phyloP scores from a whole-genome alignment of 2,888 invertebrate species.

The Cepaea hortensis region DNA sequence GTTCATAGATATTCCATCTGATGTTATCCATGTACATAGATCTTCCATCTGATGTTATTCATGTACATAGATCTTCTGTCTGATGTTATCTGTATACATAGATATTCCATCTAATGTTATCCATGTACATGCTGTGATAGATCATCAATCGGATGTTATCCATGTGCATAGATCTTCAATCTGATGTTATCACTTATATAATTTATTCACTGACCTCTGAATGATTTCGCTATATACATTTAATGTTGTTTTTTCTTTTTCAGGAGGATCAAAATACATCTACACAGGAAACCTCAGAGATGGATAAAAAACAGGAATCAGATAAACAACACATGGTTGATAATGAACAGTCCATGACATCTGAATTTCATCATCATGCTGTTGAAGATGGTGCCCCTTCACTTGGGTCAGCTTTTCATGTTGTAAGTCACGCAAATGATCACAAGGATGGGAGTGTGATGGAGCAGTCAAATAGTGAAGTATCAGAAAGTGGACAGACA shows the following conservation, averaged over 20 bases:
- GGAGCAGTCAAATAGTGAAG: neutral
- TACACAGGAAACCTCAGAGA: neutral
- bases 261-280: neutral
- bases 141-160: too few species aligned
- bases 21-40: too few species aligned
- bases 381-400: slow-evolving; percentile 16
- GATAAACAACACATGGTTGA: neutral
- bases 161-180: too few species aligned
- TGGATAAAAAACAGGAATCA: neutral
- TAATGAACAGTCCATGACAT: neutral
- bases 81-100: too few species aligned
- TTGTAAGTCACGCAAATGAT: slow-evolving; percentile 21
- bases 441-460: neutral
- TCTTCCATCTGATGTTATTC: too few species aligned
- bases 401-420: slow-evolving; percentile 35
- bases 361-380: slow-evolving; percentile 29
- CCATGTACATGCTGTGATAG: too few species aligned
- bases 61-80: too few species aligned
- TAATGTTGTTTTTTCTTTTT: neutral
- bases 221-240: neutral
- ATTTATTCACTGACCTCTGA: neutral
- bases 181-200: neutral
- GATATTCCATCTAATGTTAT: too few species aligned
- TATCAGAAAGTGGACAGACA: neutral
- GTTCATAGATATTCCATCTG: too few species aligned